Percentiles rank a stretch among this genome's conserved stretches.
These are phyloP conservation scores for Epinotia ramella DNA, from an alignment of 2,888 invertebrate species.

Conservation along the genomic window DNA sequence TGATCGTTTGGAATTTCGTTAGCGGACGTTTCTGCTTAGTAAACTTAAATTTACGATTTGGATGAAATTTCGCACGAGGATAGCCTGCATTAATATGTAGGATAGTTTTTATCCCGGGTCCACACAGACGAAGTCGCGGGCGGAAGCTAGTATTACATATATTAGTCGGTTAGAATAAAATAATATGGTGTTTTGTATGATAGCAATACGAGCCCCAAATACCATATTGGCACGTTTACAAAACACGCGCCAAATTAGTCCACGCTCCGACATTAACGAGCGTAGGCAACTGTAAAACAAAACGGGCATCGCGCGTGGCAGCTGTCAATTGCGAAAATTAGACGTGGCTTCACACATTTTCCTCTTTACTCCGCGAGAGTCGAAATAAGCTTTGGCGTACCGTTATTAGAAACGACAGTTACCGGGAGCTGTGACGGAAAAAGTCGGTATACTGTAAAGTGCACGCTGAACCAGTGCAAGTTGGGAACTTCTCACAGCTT, in stretches of 20 bases:
- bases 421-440: conserved; percentile 23
- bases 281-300: conserved; percentile 33
- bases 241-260: conserved; percentile 7
- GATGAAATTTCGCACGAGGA: too few species aligned
- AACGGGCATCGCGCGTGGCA: conserved; percentile 35
- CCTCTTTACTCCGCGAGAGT: conserved; percentile 34
- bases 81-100: too few species aligned
- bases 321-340: conserved; percentile 39
- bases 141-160: too few species aligned
- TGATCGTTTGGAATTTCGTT: too few species aligned
- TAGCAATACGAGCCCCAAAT: not conserved
- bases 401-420: conserved; percentile 42
- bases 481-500: too few species aligned
- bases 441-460: not conserved
- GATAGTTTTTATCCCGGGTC: too few species aligned
- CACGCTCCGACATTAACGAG: conserved; percentile 1
- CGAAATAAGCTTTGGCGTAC: conserved; percentile 34
- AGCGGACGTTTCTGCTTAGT: too few species aligned
- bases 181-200: too few species aligned
- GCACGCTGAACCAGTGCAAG: too few species aligned
- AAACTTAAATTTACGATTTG: too few species aligned
- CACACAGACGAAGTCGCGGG: too few species aligned
- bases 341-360: conserved; percentile 29
- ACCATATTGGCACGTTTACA: not conserved
- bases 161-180: too few species aligned